Evolutionary conservation across 2,888 invertebrate species (phyloP).

Genomic region (Melinopterus prodromus): DNA sequence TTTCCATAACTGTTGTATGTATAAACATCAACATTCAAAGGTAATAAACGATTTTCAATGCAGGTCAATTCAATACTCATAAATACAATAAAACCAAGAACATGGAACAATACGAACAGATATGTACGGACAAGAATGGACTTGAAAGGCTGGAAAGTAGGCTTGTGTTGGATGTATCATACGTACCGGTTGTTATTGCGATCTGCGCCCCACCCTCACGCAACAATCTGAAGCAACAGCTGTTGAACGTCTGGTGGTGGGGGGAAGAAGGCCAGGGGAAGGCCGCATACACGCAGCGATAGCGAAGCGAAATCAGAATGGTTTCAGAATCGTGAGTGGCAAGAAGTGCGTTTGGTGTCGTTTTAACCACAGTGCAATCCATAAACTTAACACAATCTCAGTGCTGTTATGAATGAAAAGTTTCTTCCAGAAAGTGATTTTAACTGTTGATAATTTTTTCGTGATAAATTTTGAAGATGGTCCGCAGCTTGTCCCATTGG

Average conservation of each 20-base stretch:
- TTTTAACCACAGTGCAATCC: conserved; percentile 5
- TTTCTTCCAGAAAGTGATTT: neutral
- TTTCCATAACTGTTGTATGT: neutral
- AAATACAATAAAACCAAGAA: neutral
- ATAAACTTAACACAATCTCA: neutral
- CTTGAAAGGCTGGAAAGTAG: conserved; percentile 10
- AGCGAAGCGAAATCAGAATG: conserved; percentile 45
- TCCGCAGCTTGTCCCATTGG: conserved; percentile 89
- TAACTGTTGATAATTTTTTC: conserved; percentile 15
- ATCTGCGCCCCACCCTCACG: neutral
- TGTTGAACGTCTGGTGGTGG: conserved; percentile 41
- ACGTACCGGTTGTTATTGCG: conserved; percentile 11
- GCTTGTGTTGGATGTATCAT: conserved; percentile 11
- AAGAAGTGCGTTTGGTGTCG: neutral
- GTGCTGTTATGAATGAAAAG: conserved; percentile 8
- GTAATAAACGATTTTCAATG: neutral
- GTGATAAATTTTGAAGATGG: conserved; percentile 67
- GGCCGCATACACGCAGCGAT: conserved; percentile 51
- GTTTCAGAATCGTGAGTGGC: conserved; percentile 39
- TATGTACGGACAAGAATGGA: neutral
- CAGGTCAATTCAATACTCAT: neutral
- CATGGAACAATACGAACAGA: neutral
- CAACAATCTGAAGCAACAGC: conserved; percentile 50
- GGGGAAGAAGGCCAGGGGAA: conserved; percentile 58
- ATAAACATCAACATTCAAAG: neutral